Percentiles rank a stretch among this genome's conserved stretches.
Conservation (phyloP, 2,888 invertebrate species). For the Drosophila villosipedis region DNA sequence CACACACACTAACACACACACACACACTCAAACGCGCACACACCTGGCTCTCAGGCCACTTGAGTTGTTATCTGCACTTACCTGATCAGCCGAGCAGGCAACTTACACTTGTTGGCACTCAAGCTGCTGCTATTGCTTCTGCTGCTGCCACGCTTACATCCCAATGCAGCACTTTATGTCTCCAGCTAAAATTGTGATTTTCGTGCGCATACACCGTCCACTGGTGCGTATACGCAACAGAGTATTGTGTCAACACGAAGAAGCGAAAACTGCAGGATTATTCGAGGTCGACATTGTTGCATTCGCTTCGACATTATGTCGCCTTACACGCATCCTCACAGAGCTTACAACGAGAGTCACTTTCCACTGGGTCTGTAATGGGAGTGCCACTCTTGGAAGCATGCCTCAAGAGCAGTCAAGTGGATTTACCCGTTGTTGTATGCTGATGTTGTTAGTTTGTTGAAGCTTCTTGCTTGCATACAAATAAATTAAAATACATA, state of each 20-base stretch:
- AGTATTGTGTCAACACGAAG: conserved; percentile 28
- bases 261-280: conserved; percentile 40
- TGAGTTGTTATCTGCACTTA: conserved; percentile 78
- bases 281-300: conserved; percentile 43
- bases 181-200: conserved; percentile 60
- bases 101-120: conserved; percentile 79
- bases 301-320: conserved; percentile 37
- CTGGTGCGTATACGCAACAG: conserved; percentile 62
- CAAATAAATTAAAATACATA: conserved; percentile 65
- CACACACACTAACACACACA: conserved; percentile 2
- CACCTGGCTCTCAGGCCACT: conserved; percentile 58
- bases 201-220: conserved; percentile 27
- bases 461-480: conserved; percentile 37
- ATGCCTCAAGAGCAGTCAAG: conserved; percentile 38
- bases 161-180: conserved; percentile 47
- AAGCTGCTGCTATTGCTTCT: conserved; percentile 2
- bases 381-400: conserved; percentile 39
- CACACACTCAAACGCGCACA: conserved; percentile 7
- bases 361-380: conserved; percentile 43
- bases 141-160: conserved; percentile 17
- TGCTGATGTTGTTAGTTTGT: conserved; percentile 34
- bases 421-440: conserved; percentile 35
- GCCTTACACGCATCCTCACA: conserved; percentile 47
- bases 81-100: conserved; percentile 66
- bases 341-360: conserved; percentile 54